Evolutionary conservation across 2,888 invertebrate genomes (phyloP).

Genomic region (Cacoxenus indagator): DNA sequence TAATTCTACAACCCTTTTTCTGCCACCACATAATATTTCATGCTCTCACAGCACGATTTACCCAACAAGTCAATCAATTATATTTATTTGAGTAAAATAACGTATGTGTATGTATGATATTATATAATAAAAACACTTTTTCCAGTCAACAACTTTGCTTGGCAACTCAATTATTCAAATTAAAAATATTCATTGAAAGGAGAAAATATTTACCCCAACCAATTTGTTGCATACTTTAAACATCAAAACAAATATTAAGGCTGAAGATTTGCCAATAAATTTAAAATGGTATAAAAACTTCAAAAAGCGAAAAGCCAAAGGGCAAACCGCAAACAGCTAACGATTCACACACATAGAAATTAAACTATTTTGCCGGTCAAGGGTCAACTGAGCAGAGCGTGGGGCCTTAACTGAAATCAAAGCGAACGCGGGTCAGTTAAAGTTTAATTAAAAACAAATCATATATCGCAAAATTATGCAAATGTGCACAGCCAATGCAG

Average conservation of each 20-base stretch:
- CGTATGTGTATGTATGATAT: no score
- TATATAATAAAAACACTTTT: no score
- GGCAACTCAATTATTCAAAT: slow-evolving; percentile 16
- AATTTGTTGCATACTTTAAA: background rate
- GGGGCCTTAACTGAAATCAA: background rate
- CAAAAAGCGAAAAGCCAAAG: no score
- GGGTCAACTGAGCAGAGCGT: background rate
- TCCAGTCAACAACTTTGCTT: background rate
- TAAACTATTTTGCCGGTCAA: background rate
- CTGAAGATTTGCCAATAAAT: no score
- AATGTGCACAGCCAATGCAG: background rate
- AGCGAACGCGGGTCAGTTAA: background rate
- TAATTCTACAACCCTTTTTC: no score
- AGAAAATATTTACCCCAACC: background rate
- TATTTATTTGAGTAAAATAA: no score
- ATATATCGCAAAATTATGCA: slow-evolving; percentile 24
- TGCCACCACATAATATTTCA: no score
- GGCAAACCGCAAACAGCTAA: slow-evolving; percentile 7
- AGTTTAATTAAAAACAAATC: slow-evolving; percentile 21
- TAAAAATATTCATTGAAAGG: slow-evolving; percentile 3
- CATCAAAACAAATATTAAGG: background rate
- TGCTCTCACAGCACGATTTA: no score
- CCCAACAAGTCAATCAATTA: no score
- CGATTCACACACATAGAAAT: background rate
- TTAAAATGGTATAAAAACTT: no score